Evolutionary conservation across 2,113 vertebrate genomes (phyloP), one percentile per base, ranked within the genome.

Genomic region (Gila orcuttii): DNA sequence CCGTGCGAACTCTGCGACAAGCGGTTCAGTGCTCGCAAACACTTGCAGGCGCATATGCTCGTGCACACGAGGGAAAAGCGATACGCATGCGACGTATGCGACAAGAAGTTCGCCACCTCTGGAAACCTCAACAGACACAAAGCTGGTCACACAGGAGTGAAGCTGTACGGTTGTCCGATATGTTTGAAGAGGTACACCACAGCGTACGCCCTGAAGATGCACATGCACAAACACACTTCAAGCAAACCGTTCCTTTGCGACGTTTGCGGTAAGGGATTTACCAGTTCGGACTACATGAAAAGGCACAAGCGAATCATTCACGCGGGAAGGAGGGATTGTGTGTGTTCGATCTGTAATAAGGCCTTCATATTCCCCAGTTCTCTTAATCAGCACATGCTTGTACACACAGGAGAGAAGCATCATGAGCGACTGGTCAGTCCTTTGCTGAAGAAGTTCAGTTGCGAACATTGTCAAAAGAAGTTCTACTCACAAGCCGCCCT

Each of bases 91-190:
- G 87, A 93, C 0, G 90, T 95, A n/a, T 96, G 95, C 5, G 95
- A 94, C 3, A 94, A 94, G 89, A 92, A 91, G 1, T 95, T 95
- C 21, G 93, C 94, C 36, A 93, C 94, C 73, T 89, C 80, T 0
- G 94, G 93, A 0, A 94, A 94, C 0, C 92, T 96, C 79, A 94
- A 94, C 84, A 93, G 95, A 88, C 96, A 97, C 89, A 89, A 91
- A 91, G 89, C 92, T 5, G 91, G 71, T 5, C 94, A 92, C 11
- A 95, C 93, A 0, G 90, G 93, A 8, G 94, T 95, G 33, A 92
- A 92, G 0, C 91, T 91, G 3, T 93, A 92, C 21, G 89, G 93
- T 59, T 96, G 95, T 69, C 90, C 89, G 7, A 89, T 92, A 83
- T 96, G 95, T 1, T 93, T 94, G 0, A 95, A 95, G 21, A 88